Evolutionary conservation across 2,113 vertebrate genomes (phyloP).

Genomic region (Melanerpes formicivorus): DNA sequence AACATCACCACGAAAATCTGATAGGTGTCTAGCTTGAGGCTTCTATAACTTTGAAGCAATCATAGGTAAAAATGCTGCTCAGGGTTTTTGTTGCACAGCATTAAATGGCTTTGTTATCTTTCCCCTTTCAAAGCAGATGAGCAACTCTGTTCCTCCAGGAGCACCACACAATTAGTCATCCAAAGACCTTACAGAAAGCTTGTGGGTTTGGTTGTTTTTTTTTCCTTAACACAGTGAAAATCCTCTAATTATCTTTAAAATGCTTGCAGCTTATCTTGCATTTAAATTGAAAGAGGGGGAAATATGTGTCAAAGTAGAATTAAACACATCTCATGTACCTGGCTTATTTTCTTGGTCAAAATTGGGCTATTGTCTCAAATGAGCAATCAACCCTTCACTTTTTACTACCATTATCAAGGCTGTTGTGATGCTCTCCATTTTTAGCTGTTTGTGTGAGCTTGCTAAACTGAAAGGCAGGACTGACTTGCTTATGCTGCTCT

Average conservation of each 20-base stretch:
- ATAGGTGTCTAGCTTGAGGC: neutral
- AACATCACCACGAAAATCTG: neutral
- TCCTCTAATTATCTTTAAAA: constrained; percentile 14
- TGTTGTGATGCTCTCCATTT: neutral
- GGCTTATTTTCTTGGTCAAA: neutral
- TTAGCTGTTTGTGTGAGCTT: neutral
- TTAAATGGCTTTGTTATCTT: constrained; percentile 29
- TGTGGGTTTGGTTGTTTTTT: neutral
- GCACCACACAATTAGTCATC: constrained; percentile 23
- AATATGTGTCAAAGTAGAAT: neutral
- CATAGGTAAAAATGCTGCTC: neutral
- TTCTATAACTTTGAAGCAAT: neutral
- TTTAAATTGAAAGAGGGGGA: neutral
- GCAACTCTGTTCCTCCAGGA: neutral
- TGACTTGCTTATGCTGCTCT: neutral
- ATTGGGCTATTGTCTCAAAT: neutral
- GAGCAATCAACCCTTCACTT: neutral
- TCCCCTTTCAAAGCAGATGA: neutral
- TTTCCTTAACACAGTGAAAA: constrained; percentile 6
- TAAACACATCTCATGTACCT: neutral
- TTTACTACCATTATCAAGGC: neutral
- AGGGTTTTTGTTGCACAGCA: neutral
- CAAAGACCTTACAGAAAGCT: neutral
- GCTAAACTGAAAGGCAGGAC: neutral
- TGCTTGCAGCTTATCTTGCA: neutral